Base-by-base conservation (phyloP, 2,797 vertebrate genomes). In the Tolypeutes matacus region DNA sequence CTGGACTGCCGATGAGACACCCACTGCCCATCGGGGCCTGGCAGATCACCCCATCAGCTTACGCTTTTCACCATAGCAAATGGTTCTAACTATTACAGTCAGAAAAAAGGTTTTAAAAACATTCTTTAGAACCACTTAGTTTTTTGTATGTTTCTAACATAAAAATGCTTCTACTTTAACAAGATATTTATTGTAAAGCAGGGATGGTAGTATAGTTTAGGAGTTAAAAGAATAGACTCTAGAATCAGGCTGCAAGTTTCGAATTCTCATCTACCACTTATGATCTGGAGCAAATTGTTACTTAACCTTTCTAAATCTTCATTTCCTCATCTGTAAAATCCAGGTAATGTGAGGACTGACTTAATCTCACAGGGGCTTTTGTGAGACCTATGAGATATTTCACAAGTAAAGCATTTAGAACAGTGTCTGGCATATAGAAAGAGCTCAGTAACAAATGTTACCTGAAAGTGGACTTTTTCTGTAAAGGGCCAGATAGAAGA, bases 251-350 rank as follows among this genome's bases (percentile, higher is more conserved):
- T 42, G 36, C 0, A 1, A 5, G 46, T 31, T 69, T 69, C 1
- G 4, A 64, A 39, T 65, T 65, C 31, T 78, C 56, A 58, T 81
- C 58, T 25, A 25, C 64, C 21, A 25, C 36, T 53, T 46, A 39
- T 3, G 75, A 42, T 62, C 62, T 76, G 82, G 78, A 86, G 46
- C 8, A 82, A 94, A 82, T 39, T 58, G 60, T 36, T 46, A n/a
- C 49, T 88, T 36, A 87, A 51, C 36, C 46, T 88, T 87, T 51
- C 51, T 2, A 70, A 39, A 62, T 12, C 13, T 86, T 76, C n/a
- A 64, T 56, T 70, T 85, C 62, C 62, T 96, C 73, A 46, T 46
- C 83, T 87, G 58, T 84, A 93, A 78, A 78, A 87, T 75, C 39
- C 12, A 2, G 42, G 49, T 65, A 65, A 72, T 34, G 39, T 92